Conservation (phyloP, 2,888 invertebrate species). For the Aphrophora alni region DNA sequence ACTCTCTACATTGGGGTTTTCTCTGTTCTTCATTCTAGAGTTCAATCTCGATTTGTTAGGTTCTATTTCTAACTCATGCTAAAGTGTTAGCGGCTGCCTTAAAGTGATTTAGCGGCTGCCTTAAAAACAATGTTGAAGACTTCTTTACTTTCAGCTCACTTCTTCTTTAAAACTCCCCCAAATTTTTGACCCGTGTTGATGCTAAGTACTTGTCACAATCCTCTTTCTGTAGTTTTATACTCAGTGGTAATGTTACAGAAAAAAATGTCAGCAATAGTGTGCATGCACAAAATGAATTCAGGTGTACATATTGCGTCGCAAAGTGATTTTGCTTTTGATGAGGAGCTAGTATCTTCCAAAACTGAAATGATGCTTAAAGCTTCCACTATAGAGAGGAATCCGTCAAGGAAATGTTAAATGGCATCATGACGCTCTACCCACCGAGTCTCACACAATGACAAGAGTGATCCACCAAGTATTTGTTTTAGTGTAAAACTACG, state of each 20-base stretch:
- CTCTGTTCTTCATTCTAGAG: slow-evolving; percentile 45
- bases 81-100: slow-evolving; percentile 49
- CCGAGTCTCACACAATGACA: slow-evolving; percentile 44
- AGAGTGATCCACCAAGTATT: too few species aligned
- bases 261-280: too few species aligned
- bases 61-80: slow-evolving; percentile 49
- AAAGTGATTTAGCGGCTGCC: slow-evolving; percentile 49
- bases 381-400: slow-evolving; percentile 31
- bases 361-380: slow-evolving; percentile 37
- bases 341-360: slow-evolving; percentile 21
- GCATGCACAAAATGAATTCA: too few species aligned
- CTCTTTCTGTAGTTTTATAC: too few species aligned
- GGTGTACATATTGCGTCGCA: not conserved
- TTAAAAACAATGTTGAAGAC: slow-evolving; percentile 49
- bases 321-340: slow-evolving; percentile 31
- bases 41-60: slow-evolving; percentile 47
- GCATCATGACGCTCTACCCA: slow-evolving; percentile 44
- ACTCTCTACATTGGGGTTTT: slow-evolving; percentile 45
- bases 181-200: slow-evolving; percentile 50
- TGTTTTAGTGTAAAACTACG: too few species aligned
- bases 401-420: slow-evolving; percentile 34
- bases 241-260: too few species aligned
- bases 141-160: slow-evolving; percentile 48
- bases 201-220: slow-evolving; percentile 31
- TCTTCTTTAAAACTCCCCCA: slow-evolving; percentile 46